phyloP scores from a whole-genome alignment of 2,888 invertebrate genomes.

The Palloptera scutellata region DNA sequence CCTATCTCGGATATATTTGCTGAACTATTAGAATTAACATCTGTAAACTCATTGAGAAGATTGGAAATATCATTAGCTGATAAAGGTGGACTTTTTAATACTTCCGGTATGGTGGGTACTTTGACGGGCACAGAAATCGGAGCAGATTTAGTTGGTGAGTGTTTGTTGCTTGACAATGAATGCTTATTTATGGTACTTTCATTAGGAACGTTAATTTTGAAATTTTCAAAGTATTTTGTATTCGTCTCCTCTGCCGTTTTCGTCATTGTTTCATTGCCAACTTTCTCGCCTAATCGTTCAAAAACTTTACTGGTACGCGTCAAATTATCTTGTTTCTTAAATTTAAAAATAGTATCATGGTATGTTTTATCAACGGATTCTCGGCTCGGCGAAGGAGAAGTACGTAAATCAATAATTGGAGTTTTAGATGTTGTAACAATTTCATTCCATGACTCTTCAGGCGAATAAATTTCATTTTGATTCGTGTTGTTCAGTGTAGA shows the following conservation, averaged over 20 bases:
- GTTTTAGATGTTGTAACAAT: constrained; percentile 7
- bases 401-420: not conserved
- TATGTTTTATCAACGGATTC: constrained; percentile 15
- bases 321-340: constrained; percentile 32
- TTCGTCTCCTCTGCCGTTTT: too few relatives aligned
- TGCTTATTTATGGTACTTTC: constrained; percentile 33
- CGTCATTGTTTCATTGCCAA: constrained; percentile 10
- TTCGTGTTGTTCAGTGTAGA: not conserved
- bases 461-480: constrained; percentile 34
- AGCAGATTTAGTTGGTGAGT: constrained; percentile 10
- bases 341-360: constrained; percentile 40
- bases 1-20: constrained; percentile 34
- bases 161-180: not conserved
- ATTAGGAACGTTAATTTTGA: constrained; percentile 41
- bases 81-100: constrained; percentile 54
- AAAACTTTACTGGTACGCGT: constrained; percentile 29
- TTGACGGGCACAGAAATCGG: constrained; percentile 27
- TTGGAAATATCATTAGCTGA: constrained; percentile 51
- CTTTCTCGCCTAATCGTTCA: constrained; percentile 43
- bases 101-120: constrained; percentile 45
- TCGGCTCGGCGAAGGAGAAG: not conserved
- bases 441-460: constrained; percentile 38
- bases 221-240: constrained; percentile 34
- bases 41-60: constrained; percentile 47
- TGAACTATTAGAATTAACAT: constrained; percentile 24